Evolutionary conservation across 1,140 invertebrate species (phyloP).

Genomic region (Melipona quadrifasciata): DNA sequence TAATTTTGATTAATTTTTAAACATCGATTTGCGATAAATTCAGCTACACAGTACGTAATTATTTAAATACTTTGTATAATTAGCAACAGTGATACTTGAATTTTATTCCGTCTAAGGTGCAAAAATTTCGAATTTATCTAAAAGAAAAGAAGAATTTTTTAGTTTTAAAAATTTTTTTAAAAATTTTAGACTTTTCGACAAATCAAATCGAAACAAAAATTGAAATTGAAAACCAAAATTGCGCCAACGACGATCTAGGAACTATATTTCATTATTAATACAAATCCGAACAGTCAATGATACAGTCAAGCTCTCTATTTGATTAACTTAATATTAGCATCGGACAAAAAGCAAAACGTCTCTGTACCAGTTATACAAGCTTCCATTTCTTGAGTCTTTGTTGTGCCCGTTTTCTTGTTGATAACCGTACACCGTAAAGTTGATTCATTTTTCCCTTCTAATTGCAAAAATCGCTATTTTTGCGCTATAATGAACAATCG

Average conservation of each 20-base stretch:
- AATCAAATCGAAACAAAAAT: too few relatives aligned
- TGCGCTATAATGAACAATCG: constrained; percentile 24
- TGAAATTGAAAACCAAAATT: background rate
- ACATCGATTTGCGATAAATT: background rate
- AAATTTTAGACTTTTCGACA: too few relatives aligned
- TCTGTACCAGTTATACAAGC: constrained; percentile 39
- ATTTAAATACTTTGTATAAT: background rate
- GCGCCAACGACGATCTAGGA: background rate
- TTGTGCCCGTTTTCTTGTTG: background rate
- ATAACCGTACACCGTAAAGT: background rate
- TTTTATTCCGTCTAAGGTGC: rapidly evolving
- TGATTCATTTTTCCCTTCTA: constrained; percentile 20
- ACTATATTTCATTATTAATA: background rate
- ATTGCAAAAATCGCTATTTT: constrained; percentile 40
- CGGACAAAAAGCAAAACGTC: background rate
- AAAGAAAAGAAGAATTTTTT: background rate
- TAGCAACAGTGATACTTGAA: background rate
- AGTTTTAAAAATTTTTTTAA: too few relatives aligned
- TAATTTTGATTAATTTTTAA: background rate
- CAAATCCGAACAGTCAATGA: background rate
- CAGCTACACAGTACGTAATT: background rate
- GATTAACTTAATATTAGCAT: constrained; percentile 25
- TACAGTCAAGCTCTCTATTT: background rate
- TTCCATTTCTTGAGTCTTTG: background rate
- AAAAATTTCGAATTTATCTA: background rate